A percentile compares a stretch with the other conserved stretches of the same genome.
Evolutionary conservation across 2,888 invertebrate genomes (phyloP).

Genomic region (Tiliacea aurago): DNA sequence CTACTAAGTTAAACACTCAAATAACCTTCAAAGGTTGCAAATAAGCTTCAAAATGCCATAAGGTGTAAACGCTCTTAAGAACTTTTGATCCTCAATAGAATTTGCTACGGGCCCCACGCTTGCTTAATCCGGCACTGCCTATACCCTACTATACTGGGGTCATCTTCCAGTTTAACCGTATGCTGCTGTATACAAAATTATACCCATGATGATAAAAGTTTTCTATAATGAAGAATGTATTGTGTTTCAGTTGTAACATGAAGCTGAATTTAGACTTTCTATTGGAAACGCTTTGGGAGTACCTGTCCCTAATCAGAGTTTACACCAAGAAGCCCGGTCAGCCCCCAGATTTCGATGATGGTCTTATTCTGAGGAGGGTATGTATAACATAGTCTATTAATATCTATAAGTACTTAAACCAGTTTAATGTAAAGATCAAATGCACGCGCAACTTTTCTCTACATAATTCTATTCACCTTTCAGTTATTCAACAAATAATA

Average conservation of each 20-base stretch:
- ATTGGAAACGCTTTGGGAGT: conserved; percentile 98
- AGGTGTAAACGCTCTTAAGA: too few species aligned
- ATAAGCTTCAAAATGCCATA: too few species aligned
- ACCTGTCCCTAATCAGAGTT: conserved; percentile 97
- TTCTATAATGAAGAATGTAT: neutral
- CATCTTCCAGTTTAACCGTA: neutral
- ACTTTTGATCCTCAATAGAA: too few species aligned
- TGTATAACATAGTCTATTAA: conserved; percentile 9
- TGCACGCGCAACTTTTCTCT: neutral
- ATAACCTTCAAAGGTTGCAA: too few species aligned
- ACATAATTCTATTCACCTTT: too few species aligned
- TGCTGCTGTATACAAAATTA: neutral
- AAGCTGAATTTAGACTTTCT: conserved; percentile 99
- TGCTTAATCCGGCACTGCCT: too few species aligned
- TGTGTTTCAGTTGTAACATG: conserved; percentile 97
- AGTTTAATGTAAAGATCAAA: neutral
- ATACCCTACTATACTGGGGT: too few species aligned
- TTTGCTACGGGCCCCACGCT: too few species aligned
- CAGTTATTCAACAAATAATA: too few species aligned
- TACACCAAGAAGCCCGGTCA: conserved; percentile 99
- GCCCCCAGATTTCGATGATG: conserved; percentile 98
- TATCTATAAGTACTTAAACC: neutral
- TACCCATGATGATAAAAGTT: neutral
- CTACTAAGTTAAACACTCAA: too few species aligned
- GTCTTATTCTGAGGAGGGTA: conserved; percentile 96